These are phyloP conservation scores for Carlito syrichta DNA, from an alignment of 2,113 vertebrate species.

Conservation along the genomic window DNA sequence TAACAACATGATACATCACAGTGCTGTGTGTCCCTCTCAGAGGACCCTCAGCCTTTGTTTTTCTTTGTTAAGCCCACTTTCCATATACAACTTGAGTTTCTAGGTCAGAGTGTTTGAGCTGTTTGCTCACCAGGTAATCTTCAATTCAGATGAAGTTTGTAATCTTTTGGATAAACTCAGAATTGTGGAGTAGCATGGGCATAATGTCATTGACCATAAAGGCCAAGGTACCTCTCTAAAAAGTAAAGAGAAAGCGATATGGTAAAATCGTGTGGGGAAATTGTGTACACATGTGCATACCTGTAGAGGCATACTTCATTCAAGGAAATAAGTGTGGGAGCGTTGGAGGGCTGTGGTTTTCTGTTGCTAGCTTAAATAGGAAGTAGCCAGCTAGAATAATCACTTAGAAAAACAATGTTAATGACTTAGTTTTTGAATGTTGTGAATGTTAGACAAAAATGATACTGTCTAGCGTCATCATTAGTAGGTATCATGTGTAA, in stretches of 20 bases:
- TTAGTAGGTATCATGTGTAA: accelerated
- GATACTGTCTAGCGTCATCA: accelerated
- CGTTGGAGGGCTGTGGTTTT: too few relatives aligned
- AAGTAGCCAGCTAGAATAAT: neutral
- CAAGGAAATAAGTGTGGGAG: accelerated
- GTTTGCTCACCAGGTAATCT: neutral
- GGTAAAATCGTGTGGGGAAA: accelerated
- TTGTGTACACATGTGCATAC: accelerated
- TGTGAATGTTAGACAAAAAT: neutral
- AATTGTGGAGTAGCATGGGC: neutral
- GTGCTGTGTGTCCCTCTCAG: accelerated
- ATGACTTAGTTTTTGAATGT: accelerated
- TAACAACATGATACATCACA: accelerated
- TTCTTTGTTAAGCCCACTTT: neutral
- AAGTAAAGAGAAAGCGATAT: neutral
- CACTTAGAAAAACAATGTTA: accelerated
- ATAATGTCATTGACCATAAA: neutral
- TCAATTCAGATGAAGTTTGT: neutral
- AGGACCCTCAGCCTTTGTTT: accelerated
- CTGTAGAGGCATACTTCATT: accelerated
- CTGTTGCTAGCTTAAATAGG: neutral
- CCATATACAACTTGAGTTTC: neutral
- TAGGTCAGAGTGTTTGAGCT: neutral
- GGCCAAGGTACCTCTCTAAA: neutral
- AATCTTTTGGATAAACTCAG: neutral